Evolutionary conservation across 2,888 invertebrate genomes (phyloP).

Genomic region (Pristionchus maxplancki): DNA sequence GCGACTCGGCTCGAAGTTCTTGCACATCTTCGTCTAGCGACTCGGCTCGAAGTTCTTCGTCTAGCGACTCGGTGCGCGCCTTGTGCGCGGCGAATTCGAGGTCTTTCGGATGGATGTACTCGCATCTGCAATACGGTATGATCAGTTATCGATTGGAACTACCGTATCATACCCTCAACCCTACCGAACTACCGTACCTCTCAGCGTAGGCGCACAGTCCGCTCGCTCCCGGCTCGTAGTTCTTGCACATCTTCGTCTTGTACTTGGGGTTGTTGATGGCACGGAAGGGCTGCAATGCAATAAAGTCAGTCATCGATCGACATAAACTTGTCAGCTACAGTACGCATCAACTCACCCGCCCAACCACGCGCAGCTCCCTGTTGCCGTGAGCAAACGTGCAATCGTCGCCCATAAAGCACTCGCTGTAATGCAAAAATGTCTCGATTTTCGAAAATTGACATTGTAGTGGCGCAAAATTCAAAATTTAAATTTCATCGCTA

Average conservation of each 20-base stretch:
- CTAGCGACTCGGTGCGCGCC: background rate
- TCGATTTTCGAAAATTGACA: background rate
- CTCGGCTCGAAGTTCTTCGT: no score
- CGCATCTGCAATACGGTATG: slow-evolving; percentile 54
- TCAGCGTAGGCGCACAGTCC: slow-evolving; percentile 62
- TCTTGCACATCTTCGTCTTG: slow-evolving; percentile 67
- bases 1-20: slow-evolving; percentile 58
- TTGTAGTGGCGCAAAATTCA: background rate
- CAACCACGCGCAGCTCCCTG: slow-evolving; percentile 58
- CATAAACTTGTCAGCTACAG: no score
- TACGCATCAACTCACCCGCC: slow-evolving; percentile 49
- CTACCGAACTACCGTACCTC: slow-evolving; percentile 34
- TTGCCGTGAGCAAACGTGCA: slow-evolving; percentile 66
- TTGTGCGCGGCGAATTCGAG: slow-evolving; percentile 25
- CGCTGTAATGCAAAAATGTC: slow-evolving; percentile 31
- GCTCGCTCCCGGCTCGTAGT: slow-evolving; percentile 60
- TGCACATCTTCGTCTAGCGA: slow-evolving; percentile 66
- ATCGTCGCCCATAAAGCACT: slow-evolving; percentile 60
- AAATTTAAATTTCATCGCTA: background rate
- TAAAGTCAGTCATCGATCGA: background rate
- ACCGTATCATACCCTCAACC: background rate
- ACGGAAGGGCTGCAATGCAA: slow-evolving; percentile 57
- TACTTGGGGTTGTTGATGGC: slow-evolving; percentile 61
- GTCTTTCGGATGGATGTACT: slow-evolving; percentile 64
- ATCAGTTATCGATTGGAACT: background rate